Evolutionary conservation across 2,113 vertebrate species (phyloP).

Genomic region (Rhinogobius similis): DNA sequence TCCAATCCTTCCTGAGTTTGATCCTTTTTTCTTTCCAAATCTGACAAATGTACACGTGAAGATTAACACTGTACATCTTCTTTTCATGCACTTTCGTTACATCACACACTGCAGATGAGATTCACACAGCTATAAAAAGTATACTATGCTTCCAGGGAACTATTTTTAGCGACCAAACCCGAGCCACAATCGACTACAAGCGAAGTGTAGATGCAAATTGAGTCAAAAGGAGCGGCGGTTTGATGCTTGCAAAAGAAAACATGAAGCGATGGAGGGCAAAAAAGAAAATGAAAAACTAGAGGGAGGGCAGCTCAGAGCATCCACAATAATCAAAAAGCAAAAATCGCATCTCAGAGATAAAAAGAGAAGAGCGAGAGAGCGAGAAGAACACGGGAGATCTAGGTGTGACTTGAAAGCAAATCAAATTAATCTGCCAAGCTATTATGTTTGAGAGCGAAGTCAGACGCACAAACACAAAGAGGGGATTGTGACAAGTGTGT

Average conservation of each 20-base stretch:
- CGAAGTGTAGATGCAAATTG: slow-evolving; percentile 59
- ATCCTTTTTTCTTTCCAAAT: slow-evolving; percentile 15
- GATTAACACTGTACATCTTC: slow-evolving; percentile 57
- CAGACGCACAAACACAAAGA: slow-evolving; percentile 3
- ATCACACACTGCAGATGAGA: slow-evolving; percentile 55
- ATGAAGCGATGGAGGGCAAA: slow-evolving; percentile 50
- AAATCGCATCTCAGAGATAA: slow-evolving; percentile 47
- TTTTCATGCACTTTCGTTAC: slow-evolving; percentile 42
- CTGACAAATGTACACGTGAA: slow-evolving; percentile 29
- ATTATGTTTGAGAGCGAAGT: slow-evolving; percentile 33
- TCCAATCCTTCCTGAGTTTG: slow-evolving; percentile 47
- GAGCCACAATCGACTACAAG: slow-evolving; percentile 23
- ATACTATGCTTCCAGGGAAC: slow-evolving; percentile 56
- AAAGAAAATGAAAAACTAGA: slow-evolving; percentile 43
- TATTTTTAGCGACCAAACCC: slow-evolving; percentile 58
- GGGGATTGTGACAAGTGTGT: neutral
- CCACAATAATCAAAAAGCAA: slow-evolving; percentile 53
- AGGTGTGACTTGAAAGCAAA: slow-evolving; percentile 13
- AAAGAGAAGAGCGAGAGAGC: slow-evolving; percentile 49
- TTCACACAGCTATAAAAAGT: slow-evolving; percentile 33
- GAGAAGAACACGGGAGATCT: slow-evolving; percentile 12
- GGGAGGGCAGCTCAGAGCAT: slow-evolving; percentile 46
- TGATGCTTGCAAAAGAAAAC: slow-evolving; percentile 48
- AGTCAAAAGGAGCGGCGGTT: slow-evolving; percentile 42
- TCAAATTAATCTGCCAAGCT: slow-evolving; percentile 20